phyloP scores from a whole-genome alignment of 2,113 vertebrate genomes.

The Himantopus leucocephalus region DNA sequence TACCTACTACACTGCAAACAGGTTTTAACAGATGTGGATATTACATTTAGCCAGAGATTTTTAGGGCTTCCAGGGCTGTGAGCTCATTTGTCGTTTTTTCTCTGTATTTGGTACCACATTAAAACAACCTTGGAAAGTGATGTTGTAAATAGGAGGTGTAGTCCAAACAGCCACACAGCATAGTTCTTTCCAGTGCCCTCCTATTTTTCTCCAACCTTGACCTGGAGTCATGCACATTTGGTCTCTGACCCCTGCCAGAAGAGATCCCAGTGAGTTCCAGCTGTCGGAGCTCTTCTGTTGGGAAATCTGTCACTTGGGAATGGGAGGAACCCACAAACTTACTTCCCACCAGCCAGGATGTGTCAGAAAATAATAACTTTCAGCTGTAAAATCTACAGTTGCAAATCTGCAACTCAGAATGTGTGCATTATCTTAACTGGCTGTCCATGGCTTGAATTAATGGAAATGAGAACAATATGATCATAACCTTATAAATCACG shows the following conservation, averaged over 20 bases:
- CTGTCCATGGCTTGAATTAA: neutral
- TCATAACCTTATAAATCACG: neutral
- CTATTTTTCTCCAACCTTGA: neutral
- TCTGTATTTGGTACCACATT: neutral
- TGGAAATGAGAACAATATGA: constrained; percentile 6
- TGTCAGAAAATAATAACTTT: constrained; percentile 28
- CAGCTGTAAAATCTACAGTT: constrained; percentile 14
- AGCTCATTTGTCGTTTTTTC: fast-evolving
- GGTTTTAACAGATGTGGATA: neutral
- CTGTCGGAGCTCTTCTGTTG: neutral
- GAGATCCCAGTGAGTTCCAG: neutral
- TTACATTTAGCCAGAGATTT: neutral
- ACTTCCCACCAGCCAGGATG: neutral
- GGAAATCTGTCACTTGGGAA: neutral
- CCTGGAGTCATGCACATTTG: neutral
- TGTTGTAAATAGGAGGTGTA: neutral
- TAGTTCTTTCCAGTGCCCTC: neutral
- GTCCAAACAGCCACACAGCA: neutral
- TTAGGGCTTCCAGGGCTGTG: neutral
- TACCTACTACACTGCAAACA: neutral
- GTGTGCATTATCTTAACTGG: neutral
- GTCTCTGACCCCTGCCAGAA: neutral
- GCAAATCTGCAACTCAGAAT: constrained; percentile 8
- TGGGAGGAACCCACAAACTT: neutral
- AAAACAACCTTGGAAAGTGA: neutral